Base-by-base conservation (phyloP, 2,113 vertebrate genomes). In the Triplophysa siluroides region DNA sequence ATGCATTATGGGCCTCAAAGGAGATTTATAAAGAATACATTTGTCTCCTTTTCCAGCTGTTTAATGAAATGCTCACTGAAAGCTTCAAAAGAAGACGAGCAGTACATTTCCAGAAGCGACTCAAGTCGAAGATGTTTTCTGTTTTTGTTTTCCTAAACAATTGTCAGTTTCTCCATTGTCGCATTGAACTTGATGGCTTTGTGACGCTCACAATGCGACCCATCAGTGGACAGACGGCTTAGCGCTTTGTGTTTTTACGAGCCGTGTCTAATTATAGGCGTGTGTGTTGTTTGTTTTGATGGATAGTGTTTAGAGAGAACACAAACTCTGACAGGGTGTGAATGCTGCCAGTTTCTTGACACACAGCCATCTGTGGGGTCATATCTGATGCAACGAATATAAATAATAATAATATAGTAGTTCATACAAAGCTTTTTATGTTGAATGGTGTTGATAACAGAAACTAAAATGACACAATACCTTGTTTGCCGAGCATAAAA, bases 21-120 rank as follows among this genome's bases (percentile, higher is more conserved):
- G 86, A 63, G 45, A 77, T 77, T 77, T 54, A 38, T 7, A 77
- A 77, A 77, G 62, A 84, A 90, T 85, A 87, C 78, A 85, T 89
- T 70, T 56, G 58, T 23, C 78, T 78, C 84, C 80, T 85, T 78
- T 85, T 83, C 84, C 58, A 74, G n/a, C 72, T 63, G 78, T 54
- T 50, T n/a, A 38, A 62, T 82, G 63, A 21, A 62, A 77, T 84
- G 74, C 61, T 54, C 12, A 16, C 24, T 26, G 69, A 72, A 79
- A 66, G 21, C 65, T 76, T 79, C 16, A 24, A 81, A 80, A 87
- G 60, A 24, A 47, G 62, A 54, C 58, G 62, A 45, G 60, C 54
- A 26, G 58, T 70, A 47, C 19, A 45, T 83, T 67, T n/a, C 54
- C 63, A 58, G 68, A 58, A 61, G 1, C 43, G 33, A 43, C 50